Evolutionary conservation across 2,113 vertebrate species (phyloP).

Genomic region (Otus sunia): DNA sequence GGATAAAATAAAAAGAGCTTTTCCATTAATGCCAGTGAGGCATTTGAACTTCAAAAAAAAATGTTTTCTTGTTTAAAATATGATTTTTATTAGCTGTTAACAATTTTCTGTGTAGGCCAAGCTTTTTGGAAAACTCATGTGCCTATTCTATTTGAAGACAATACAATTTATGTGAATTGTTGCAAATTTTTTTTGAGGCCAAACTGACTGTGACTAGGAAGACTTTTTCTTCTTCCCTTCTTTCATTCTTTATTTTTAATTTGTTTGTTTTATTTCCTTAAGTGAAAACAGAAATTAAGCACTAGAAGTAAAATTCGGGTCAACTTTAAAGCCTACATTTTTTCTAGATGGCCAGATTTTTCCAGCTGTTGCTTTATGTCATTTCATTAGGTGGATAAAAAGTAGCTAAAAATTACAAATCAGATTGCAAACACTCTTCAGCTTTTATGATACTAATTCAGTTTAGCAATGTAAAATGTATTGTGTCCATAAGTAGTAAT

Average conservation of each 20-base stretch:
- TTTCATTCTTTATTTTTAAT: not conserved
- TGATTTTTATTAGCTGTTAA: not conserved
- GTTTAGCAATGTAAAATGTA: not conserved
- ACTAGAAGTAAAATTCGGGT: not conserved
- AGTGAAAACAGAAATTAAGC: not conserved
- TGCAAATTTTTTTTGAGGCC: not conserved
- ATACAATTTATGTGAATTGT: not conserved
- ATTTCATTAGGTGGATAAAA: not conserved
- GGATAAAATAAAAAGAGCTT: not conserved
- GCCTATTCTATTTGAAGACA: not conserved
- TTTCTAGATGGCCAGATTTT: not conserved
- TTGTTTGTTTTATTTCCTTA: not conserved
- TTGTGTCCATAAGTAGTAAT: not conserved
- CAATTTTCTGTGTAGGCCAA: not conserved
- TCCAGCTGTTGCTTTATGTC: not conserved
- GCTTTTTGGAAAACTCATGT: not conserved
- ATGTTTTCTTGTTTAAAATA: not conserved
- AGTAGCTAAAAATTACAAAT: not conserved
- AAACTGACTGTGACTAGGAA: not conserved
- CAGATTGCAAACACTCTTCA: not conserved
- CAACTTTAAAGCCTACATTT: not conserved
- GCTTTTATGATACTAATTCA: not conserved
- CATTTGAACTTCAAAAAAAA: not conserved
- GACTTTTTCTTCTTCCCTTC: not conserved
- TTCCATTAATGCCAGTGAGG: not conserved